Percentiles rank a stretch among this genome's conserved stretches.
Evolutionary conservation across 2,797 vertebrate genomes (phyloP).

Genomic region (Falco columbarius): DNA sequence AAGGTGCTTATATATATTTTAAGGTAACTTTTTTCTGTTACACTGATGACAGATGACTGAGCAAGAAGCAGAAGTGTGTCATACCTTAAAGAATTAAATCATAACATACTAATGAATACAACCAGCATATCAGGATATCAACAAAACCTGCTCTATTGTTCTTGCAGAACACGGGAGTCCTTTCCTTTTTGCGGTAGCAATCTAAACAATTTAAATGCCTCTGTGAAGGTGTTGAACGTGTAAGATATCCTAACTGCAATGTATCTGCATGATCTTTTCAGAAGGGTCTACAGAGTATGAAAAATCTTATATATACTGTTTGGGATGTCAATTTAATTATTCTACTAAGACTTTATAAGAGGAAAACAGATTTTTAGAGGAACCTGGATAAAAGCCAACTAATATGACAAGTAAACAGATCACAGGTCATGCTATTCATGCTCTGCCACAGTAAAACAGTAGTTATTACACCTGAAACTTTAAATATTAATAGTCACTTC

Average conservation of each 20-base stretch:
- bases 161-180: background rate
- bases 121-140: background rate
- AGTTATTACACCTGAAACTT: conserved; percentile 33
- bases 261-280: background rate
- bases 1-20: background rate
- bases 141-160: background rate
- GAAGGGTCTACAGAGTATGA: background rate
- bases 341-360: background rate
- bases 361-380: conserved; percentile 15
- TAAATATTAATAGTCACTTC: conserved; percentile 47
- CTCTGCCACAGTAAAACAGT: conserved; percentile 43
- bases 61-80: background rate
- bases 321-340: background rate
- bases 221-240: background rate
- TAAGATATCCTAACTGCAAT: background rate
- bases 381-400: conserved; percentile 44
- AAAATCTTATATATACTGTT: background rate
- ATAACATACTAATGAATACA: background rate
- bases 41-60: background rate
- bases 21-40: background rate
- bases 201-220: background rate
- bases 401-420: background rate
- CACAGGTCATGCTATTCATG: conserved; percentile 59
- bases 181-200: background rate
- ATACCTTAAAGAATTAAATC: background rate